Evolutionary conservation across 2,797 vertebrate species (phyloP).

Genomic region (Scomberomorus guttatus): DNA sequence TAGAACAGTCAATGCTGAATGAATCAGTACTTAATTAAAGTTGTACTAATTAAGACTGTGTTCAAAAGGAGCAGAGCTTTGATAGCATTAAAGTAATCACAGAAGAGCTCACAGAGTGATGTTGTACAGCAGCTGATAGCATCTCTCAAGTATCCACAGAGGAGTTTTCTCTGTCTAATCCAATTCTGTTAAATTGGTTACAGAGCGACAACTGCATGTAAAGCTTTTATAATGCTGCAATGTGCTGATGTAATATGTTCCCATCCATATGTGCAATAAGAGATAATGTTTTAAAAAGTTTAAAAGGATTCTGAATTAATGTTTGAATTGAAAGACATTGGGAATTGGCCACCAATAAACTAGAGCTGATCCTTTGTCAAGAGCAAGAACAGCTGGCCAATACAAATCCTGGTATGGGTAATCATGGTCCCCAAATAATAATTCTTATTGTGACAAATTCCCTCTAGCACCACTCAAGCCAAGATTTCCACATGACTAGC

Average conservation of each 20-base stretch:
- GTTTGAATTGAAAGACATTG: not conserved
- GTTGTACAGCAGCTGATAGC: conserved; percentile 68
- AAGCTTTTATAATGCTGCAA: conserved; percentile 32
- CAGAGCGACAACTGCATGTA: conserved; percentile 49
- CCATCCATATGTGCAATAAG: conserved; percentile 5
- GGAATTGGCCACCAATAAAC: not conserved
- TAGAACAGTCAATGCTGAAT: conserved; percentile 54
- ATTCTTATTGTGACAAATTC: no score
- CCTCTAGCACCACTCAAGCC: no score
- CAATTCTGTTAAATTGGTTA: conserved; percentile 70
- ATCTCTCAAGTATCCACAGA: conserved; percentile 67
- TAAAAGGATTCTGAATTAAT: not conserved
- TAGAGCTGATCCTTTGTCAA: not conserved
- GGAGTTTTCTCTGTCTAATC: conserved; percentile 69
- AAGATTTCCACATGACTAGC: no score
- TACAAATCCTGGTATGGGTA: no score
- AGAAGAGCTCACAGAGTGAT: conserved; percentile 67
- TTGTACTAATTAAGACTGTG: conserved; percentile 76
- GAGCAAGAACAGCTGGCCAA: no score
- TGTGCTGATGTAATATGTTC: conserved; percentile 33
- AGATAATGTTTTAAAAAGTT: conserved; percentile 14
- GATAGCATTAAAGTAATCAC: conserved; percentile 78
- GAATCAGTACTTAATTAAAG: conserved; percentile 79
- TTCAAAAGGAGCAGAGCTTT: conserved; percentile 72
- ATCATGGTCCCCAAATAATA: no score